phyloP scores from a whole-genome alignment of 2,888 invertebrate species.

The Stratiomys singularior region DNA sequence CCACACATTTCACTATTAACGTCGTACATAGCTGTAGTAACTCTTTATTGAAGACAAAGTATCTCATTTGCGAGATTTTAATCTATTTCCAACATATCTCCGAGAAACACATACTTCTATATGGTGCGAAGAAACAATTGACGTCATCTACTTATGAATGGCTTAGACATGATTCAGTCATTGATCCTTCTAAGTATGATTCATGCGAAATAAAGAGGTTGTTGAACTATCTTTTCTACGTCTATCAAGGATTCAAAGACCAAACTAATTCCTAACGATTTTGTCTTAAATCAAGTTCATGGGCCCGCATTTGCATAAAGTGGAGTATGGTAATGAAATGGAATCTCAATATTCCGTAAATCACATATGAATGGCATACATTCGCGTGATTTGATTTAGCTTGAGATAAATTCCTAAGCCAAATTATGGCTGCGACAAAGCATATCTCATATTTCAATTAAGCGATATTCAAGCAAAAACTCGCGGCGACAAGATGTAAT shows the following conservation, averaged over 20 bases:
- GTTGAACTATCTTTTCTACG: neutral
- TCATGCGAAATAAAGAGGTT: neutral
- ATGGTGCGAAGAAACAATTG: neutral
- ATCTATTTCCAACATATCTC: neutral
- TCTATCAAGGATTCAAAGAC: slow-evolving; percentile 6
- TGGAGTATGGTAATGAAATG: neutral
- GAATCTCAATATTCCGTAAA: neutral
- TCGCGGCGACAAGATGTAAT: too few relatives aligned
- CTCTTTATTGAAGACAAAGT: neutral
- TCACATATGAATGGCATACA: neutral
- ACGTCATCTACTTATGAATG: neutral
- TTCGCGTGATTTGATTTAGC: neutral
- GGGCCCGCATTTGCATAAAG: neutral
- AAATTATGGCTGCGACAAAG: too few relatives aligned
- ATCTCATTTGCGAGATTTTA: neutral
- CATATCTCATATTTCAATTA: too few relatives aligned
- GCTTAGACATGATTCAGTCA: neutral
- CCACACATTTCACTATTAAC: neutral
- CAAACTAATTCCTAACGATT: neutral
- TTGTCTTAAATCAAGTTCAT: neutral
- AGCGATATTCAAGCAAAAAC: too few relatives aligned
- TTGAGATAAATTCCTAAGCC: too few relatives aligned
- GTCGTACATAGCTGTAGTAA: neutral
- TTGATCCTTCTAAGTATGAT: neutral
- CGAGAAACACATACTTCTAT: neutral